Percentiles rank a stretch among this genome's conserved stretches.
These are phyloP conservation scores for Agrypnia vestita DNA, from an alignment of 1,140 invertebrate genomes.

Conservation along the genomic window DNA sequence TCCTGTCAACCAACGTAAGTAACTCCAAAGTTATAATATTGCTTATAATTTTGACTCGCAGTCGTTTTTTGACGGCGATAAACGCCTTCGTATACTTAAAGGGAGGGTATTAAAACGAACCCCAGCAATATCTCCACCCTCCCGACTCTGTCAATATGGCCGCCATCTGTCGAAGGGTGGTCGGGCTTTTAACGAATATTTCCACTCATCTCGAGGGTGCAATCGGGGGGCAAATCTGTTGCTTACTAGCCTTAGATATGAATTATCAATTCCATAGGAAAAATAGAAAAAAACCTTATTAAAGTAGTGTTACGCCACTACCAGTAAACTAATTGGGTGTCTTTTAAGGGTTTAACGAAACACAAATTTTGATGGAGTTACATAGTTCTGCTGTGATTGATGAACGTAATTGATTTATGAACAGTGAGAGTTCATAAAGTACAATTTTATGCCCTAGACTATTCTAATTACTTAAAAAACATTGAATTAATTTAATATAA, in stretches of 20 bases:
- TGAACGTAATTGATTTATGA: conserved; percentile 21
- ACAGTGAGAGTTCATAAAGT: no score
- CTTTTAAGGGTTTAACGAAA: background rate
- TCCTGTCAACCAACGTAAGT: conserved; percentile 14
- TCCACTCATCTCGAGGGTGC: conserved; percentile 51
- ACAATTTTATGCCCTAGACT: no score
- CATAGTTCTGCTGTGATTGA: conserved; percentile 2
- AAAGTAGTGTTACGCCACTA: background rate
- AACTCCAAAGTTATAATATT: conserved; percentile 31
- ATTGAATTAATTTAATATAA: no score
- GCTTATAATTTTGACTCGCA: conserved; percentile 34
- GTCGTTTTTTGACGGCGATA: conserved; percentile 40
- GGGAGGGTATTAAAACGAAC: conserved; percentile 25
- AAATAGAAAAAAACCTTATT: no score
- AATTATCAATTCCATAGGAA: background rate
- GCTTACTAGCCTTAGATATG: conserved; percentile 15
- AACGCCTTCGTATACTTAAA: conserved; percentile 30
- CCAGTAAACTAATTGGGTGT: conserved; percentile 22
- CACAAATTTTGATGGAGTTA: conserved; percentile 6
- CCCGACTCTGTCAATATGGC: conserved; percentile 48
- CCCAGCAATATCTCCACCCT: conserved; percentile 17
- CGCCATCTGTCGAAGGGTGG: conserved; percentile 48
- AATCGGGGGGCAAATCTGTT: conserved; percentile 55
- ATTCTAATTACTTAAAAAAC: no score
- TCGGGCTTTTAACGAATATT: conserved; percentile 56